Conservation (phyloP, 2,888 invertebrate species). For the Caenorhabditis sp. region DNA sequence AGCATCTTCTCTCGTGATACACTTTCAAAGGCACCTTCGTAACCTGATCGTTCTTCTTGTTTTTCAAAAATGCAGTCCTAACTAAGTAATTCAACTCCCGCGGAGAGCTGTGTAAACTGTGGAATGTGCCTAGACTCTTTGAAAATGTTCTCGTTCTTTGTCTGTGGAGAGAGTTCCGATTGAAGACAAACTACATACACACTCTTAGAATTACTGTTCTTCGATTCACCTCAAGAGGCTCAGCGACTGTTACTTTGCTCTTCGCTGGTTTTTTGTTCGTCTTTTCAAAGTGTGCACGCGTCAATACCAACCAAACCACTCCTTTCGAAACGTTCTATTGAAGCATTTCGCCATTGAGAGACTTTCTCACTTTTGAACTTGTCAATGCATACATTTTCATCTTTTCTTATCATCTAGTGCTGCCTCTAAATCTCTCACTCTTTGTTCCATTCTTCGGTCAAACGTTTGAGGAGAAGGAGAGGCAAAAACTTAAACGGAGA, state of each 20-base stretch:
- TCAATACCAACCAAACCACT: neutral
- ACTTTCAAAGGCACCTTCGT: neutral
- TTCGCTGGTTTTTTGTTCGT: conserved; percentile 11
- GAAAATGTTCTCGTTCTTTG: conserved; percentile 15
- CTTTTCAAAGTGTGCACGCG: neutral
- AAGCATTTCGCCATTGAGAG: neutral
- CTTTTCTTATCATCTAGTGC: conserved; percentile 12
- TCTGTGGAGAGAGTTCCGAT: neutral
- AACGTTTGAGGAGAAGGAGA: neutral
- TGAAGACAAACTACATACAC: conserved; percentile 1
- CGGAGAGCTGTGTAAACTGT: neutral
- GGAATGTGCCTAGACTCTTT: neutral
- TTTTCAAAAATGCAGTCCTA: neutral
- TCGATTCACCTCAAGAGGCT: neutral
- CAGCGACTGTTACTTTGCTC: conserved; percentile 1
- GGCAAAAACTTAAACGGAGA: conserved; percentile 14
- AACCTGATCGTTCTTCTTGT: no score
- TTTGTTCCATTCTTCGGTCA: conserved; percentile 17
- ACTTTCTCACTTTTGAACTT: neutral
- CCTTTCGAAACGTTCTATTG: neutral
- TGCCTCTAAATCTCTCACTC: conserved; percentile 14
- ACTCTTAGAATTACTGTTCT: conserved; percentile 9
- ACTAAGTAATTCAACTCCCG: neutral
- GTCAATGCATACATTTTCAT: neutral
- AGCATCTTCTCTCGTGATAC: no score